A percentile compares a stretch with the other conserved stretches of the same genome.
Evolutionary conservation across 1,140 invertebrate genomes (phyloP).

Genomic region (Drosophila auraria): DNA sequence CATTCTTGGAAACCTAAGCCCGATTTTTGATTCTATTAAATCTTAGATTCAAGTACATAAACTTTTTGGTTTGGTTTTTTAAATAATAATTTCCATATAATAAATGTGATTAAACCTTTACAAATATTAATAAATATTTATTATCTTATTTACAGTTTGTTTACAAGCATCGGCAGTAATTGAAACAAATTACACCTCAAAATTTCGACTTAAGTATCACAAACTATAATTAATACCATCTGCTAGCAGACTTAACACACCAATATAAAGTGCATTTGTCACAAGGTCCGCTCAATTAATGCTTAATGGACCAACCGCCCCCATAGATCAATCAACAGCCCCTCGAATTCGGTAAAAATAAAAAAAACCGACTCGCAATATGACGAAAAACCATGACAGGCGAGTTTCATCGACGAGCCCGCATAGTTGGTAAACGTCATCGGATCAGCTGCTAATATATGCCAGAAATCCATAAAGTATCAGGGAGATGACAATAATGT

Average conservation of each 20-base stretch:
- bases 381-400: constrained; percentile 51
- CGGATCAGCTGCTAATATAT: constrained; percentile 64
- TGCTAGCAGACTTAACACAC: not conserved
- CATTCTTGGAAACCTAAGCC: too few relatives aligned
- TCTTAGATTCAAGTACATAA: too few relatives aligned
- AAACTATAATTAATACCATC: constrained; percentile 1
- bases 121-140: too few relatives aligned
- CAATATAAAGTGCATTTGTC: constrained; percentile 36
- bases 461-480: constrained; percentile 1
- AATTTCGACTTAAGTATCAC: not conserved
- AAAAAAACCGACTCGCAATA: constrained; percentile 18
- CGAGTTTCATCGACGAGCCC: constrained; percentile 36
- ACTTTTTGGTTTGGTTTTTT: too few relatives aligned
- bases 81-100: not conserved
- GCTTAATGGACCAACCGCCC: constrained; percentile 39
- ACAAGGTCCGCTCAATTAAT: constrained; percentile 7
- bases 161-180: not conserved
- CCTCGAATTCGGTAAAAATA: constrained; percentile 19
- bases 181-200: not conserved
- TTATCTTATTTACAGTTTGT: not conserved
- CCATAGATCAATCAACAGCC: constrained; percentile 56
- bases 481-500: constrained; percentile 30
- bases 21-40: too few relatives aligned
- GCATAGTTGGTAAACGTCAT: constrained; percentile 57
- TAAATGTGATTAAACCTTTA: not conserved